phyloP scores from a whole-genome alignment of 92 coral and sea anemone genomes.

The Montipora capitata region DNA sequence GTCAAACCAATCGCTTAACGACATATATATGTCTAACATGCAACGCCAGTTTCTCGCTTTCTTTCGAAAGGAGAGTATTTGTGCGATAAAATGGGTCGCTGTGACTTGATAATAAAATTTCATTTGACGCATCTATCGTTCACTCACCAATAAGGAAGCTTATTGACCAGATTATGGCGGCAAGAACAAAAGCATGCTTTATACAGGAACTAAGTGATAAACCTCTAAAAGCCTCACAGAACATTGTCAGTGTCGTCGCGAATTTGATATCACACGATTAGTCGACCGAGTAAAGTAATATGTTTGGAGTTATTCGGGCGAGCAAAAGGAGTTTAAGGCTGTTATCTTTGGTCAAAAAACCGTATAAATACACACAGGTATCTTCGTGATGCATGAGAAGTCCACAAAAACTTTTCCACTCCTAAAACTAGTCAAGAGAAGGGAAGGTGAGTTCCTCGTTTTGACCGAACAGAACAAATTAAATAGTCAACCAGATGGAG shows the following conservation, averaged over 20 bases:
- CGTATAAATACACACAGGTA: constrained; percentile 6
- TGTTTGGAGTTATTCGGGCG: constrained; percentile 9
- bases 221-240: neutral
- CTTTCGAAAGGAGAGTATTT: too few relatives aligned
- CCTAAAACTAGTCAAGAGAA: too few relatives aligned
- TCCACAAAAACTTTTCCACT: neutral
- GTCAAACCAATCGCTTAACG: too few relatives aligned
- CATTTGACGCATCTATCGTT: neutral
- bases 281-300: neutral
- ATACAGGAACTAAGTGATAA: neutral
- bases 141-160: neutral
- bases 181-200: neutral
- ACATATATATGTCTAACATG: too few relatives aligned
- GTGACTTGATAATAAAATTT: too few relatives aligned
- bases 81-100: too few relatives aligned
- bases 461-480: too few relatives aligned
- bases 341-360: neutral
- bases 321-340: neutral
- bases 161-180: neutral
- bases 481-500: too few relatives aligned
- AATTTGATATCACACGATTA: neutral
- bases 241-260: neutral
- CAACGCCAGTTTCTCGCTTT: too few relatives aligned
- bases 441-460: neutral
- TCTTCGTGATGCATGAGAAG: neutral